Evolutionary conservation across 2,888 invertebrate species (phyloP), one percentile per base, ranked within the genome.

Genomic region (Limulus polyphemus): DNA sequence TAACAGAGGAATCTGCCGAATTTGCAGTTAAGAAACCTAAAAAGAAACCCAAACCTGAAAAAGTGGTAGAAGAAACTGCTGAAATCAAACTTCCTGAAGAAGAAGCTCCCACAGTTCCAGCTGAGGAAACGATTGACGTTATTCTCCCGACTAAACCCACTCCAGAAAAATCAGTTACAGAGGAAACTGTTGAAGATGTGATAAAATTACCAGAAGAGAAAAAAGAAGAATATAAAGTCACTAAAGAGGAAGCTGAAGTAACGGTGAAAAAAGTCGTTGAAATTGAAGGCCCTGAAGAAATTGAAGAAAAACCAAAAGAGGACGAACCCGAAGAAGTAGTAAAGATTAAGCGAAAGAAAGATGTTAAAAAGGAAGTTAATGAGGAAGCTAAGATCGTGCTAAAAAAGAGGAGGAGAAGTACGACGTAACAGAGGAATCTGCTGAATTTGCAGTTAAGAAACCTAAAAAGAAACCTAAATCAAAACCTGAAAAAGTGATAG

Each of bases 261-360:
- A 52, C 49, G 47, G 46, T 48, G n/a, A 17, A 57, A 48, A 17
- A 59, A 49, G 56, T 56, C 46, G 13, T 17, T 17, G 54, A 54
- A 9, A 32, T 54, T 11, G 54, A 54, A n/a, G 54, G 14, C 32
- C 17, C 47, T 47, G 32, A 32, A 32, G 32, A 32, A 32, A 32
- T 46, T 49, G 13, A 59, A 61, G 64, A 62, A 80, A 79, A 70
- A 77, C 80, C 61, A 77, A 78, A 17, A 55, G 57, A 32, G 46
- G 52, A 60, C 47, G 60, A 59, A 49, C 46, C 61, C 13, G 59
- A 59, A n/a, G 64, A 67, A 58, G 55, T 61, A 49, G 64, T 14
- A 47, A 48, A 0, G 3, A 32, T 32, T 32, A 32, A 32, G 7
- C 32, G 32, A 13, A 32, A 54, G 14, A 32, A 54, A 5, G 32